A percentile compares a stretch with the other conserved stretches of the same genome.
Evolutionary conservation across 2,888 invertebrate species (phyloP).

Genomic region (Penaeus monodon): DNA sequence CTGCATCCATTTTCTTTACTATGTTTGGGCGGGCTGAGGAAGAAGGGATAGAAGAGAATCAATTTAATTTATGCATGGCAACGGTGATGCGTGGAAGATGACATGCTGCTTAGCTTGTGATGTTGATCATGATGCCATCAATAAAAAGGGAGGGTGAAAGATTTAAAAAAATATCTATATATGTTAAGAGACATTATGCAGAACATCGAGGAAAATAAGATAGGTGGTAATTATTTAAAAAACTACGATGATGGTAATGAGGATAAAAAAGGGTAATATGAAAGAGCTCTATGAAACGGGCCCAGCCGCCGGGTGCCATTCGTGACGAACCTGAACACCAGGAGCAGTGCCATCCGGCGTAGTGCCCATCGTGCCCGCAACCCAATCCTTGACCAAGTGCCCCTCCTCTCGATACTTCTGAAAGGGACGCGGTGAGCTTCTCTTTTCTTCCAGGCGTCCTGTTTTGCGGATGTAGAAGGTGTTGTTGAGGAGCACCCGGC

Average conservation of each 20-base stretch:
- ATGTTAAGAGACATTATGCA: not conserved
- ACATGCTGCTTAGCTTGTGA: too few relatives aligned
- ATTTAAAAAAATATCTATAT: too few relatives aligned
- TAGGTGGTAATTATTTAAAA: too few relatives aligned
- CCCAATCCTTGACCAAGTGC: constrained; percentile 65
- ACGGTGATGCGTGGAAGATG: too few relatives aligned
- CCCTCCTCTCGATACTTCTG: constrained; percentile 73
- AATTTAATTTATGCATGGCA: too few relatives aligned
- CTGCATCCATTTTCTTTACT: constrained; percentile 71
- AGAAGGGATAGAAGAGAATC: not conserved
- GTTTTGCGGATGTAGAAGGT: constrained; percentile 65
- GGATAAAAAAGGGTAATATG: too few relatives aligned
- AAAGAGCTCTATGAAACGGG: too few relatives aligned
- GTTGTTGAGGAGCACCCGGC: constrained; percentile 62
- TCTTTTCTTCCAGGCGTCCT: constrained; percentile 66
- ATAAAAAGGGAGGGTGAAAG: too few relatives aligned
- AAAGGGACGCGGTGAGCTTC: constrained; percentile 35
- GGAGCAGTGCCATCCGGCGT: constrained; percentile 80
- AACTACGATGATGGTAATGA: too few relatives aligned
- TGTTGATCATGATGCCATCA: too few relatives aligned
- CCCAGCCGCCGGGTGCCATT: too few relatives aligned
- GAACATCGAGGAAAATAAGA: too few relatives aligned
- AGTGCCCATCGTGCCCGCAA: constrained; percentile 74
- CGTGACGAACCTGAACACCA: constrained; percentile 73
- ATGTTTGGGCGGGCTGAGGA: constrained; percentile 67